Evolutionary conservation across 2,888 invertebrate species (phyloP).

Genomic region (Heliconius ismenius): DNA sequence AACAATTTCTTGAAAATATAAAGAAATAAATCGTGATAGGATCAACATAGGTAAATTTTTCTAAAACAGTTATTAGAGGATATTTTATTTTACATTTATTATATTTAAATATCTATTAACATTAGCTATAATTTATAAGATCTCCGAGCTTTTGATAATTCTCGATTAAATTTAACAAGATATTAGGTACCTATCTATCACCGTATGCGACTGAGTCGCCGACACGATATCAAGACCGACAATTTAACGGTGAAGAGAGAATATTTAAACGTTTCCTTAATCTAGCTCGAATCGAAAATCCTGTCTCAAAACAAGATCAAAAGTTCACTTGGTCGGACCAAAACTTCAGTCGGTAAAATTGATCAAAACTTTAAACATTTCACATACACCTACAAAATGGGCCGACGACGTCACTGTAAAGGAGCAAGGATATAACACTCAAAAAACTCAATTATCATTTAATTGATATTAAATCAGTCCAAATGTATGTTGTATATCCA

Average conservation of each 20-base stretch:
- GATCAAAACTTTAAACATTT: conserved; percentile 70
- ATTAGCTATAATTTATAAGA: conserved; percentile 80
- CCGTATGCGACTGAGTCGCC: conserved; percentile 61
- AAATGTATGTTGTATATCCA: neutral
- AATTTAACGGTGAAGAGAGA: conserved; percentile 71
- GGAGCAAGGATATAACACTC: neutral
- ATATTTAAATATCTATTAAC: conserved; percentile 79
- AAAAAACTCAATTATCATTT: neutral
- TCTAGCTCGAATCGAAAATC: conserved; percentile 75
- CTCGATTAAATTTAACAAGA: conserved; percentile 78
- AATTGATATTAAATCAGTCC: neutral
- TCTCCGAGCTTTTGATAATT: conserved; percentile 77
- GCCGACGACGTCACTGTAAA: conserved; percentile 18
- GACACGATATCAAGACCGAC: conserved; percentile 61
- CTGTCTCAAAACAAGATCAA: conserved; percentile 78
- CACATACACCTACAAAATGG: conserved; percentile 46
- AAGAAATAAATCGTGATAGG: conserved; percentile 72
- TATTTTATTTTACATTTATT: conserved; percentile 74
- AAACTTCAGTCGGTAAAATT: conserved; percentile 80
- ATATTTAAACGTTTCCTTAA: conserved; percentile 66
- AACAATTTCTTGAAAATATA: conserved; percentile 63
- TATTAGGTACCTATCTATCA: conserved; percentile 79
- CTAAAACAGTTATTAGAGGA: conserved; percentile 79
- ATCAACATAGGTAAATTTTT: conserved; percentile 81
- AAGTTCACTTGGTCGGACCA: conserved; percentile 82